Percentiles rank a stretch among this genome's conserved stretches.
Evolutionary conservation across 2,888 invertebrate genomes (phyloP).

Genomic region (Luffia ferchaultella): DNA sequence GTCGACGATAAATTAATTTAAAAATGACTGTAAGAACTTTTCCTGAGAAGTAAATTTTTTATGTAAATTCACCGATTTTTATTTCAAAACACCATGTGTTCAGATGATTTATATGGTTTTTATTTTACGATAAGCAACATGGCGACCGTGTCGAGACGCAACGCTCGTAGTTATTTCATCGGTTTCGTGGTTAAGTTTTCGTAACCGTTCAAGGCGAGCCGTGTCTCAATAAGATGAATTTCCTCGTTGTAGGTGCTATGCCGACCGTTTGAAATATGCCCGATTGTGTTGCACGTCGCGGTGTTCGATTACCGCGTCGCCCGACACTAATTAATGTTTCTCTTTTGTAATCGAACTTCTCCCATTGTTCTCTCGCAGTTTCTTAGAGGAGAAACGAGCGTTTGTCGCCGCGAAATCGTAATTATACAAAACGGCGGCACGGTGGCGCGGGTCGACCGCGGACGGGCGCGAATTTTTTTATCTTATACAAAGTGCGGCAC

Average conservation of each 20-base stretch:
- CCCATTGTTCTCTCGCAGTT: neutral
- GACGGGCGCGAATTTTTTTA: neutral
- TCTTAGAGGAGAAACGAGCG: neutral
- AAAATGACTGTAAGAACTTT: no score
- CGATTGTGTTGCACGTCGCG: neutral
- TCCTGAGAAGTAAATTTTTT: no score
- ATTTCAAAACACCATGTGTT: no score
- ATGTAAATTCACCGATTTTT: no score
- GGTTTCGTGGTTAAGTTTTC: neutral
- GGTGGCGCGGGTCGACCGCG: neutral
- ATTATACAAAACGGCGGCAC: neutral
- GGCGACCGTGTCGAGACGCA: neutral
- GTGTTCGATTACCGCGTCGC: no score
- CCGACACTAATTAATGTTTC: neutral
- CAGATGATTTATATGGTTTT: no score
- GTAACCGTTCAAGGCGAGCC: neutral
- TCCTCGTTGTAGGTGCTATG: neutral
- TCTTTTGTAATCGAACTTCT: neutral
- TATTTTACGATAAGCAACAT: neutral
- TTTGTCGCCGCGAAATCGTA: neutral
- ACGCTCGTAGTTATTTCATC: neutral
- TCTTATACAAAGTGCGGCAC: neutral
- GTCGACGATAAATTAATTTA: no score
- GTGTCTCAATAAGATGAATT: neutral
- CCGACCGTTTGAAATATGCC: no score